These are phyloP conservation scores for Sitodiplosis mosellana DNA, from an alignment of 1,140 invertebrate species.

Conservation along the genomic window DNA sequence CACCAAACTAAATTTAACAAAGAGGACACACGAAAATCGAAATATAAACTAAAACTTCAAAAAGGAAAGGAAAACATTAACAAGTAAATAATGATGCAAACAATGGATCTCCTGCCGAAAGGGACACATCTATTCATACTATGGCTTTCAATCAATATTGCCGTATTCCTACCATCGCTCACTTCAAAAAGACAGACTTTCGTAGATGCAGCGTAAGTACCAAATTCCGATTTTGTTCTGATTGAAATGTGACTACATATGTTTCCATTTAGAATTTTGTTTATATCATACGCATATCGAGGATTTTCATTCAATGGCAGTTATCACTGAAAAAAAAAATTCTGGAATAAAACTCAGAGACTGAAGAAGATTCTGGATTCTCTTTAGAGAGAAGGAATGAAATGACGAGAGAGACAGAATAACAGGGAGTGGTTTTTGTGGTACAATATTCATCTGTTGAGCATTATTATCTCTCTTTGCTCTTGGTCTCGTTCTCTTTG, in stretches of 20 bases:
- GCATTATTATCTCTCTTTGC: too few relatives aligned
- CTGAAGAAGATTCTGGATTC: background rate
- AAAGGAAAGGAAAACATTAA: too few relatives aligned
- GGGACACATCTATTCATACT: constrained; percentile 19
- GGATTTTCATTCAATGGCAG: background rate
- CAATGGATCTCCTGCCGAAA: constrained; percentile 10
- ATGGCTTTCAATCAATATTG: constrained; percentile 23
- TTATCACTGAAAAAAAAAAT: background rate
- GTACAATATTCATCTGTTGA: too few relatives aligned
- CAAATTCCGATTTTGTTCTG: constrained; percentile 11
- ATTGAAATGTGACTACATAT: background rate
- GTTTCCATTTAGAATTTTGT: constrained; percentile 3
- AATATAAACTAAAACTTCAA: too few relatives aligned
- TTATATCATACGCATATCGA: background rate
- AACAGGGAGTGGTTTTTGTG: too few relatives aligned
- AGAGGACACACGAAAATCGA: too few relatives aligned
- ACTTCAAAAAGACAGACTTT: constrained; percentile 13
- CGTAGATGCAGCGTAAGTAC: constrained; percentile 24
- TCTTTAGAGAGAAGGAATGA: too few relatives aligned
- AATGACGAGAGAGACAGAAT: too few relatives aligned
- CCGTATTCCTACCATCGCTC: constrained; percentile 20
- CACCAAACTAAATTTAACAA: too few relatives aligned
- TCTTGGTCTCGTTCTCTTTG: too few relatives aligned
- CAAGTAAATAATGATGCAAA: too few relatives aligned
- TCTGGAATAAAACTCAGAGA: background rate